A percentile compares a stretch with the other conserved stretches of the same genome.
Conservation (phyloP, 2,888 invertebrate species). For the Cryptophagus acutangulus region DNA sequence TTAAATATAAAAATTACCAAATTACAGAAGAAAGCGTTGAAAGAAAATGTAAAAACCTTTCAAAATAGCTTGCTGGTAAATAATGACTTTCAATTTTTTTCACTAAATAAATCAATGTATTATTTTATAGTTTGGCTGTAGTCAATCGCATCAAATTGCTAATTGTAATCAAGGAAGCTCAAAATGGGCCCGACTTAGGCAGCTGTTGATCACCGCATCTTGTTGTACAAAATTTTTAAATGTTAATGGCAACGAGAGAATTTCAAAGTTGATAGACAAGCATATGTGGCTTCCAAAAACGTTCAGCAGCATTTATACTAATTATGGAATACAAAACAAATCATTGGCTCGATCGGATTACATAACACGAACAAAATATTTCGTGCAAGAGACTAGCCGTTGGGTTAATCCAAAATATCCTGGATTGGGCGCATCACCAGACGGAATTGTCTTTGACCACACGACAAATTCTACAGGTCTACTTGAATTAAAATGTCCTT, state of each 20-base stretch:
- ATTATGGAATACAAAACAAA: slow-evolving; percentile 6
- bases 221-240: neutral
- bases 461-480: slow-evolving; percentile 9
- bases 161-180: neutral
- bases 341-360: neutral
- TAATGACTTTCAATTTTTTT: too few relatives aligned
- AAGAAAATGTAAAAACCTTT: neutral
- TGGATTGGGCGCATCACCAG: slow-evolving; percentile 17
- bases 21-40: neutral
- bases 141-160: too few relatives aligned
- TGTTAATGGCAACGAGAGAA: neutral
- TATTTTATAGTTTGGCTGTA: too few relatives aligned
- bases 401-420: slow-evolving; percentile 9
- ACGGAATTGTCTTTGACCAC: slow-evolving; percentile 15
- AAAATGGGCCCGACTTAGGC: neutral
- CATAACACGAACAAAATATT: neutral
- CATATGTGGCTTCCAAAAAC: neutral
- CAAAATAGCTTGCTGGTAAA: neutral
- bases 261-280: neutral
- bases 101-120: too few relatives aligned
- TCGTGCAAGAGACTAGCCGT: slow-evolving; percentile 4
- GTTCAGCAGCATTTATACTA: neutral
- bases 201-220: neutral
- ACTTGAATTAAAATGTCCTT: slow-evolving; percentile 18
- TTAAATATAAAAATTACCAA: neutral